phyloP scores from a whole-genome alignment of 2,888 invertebrate genomes.

The Papilio demoleus region DNA sequence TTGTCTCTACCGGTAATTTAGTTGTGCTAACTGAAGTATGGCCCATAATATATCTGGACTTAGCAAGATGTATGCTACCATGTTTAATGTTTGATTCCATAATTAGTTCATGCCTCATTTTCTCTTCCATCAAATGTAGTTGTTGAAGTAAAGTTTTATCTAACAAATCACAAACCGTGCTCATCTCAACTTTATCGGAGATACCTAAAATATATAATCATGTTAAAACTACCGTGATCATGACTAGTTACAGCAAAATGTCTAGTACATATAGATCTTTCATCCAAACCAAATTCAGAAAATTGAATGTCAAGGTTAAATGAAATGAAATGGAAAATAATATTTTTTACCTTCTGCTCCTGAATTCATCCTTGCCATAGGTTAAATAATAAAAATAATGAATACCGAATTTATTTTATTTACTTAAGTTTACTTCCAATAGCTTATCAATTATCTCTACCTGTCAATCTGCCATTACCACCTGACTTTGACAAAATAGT shows the following conservation, averaged over 20 bases:
- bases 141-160: slow-evolving; percentile 88
- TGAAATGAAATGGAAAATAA: neutral
- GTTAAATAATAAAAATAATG: too few species aligned
- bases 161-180: slow-evolving; percentile 82
- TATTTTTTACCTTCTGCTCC: neutral
- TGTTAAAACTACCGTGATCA: neutral
- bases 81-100: slow-evolving; percentile 87
- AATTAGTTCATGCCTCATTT: slow-evolving; percentile 86
- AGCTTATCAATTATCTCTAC: neutral
- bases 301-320: neutral
- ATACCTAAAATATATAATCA: slow-evolving; percentile 6
- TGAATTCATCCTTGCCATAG: neutral
- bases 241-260: neutral
- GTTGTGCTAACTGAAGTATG: slow-evolving; percentile 87
- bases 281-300: neutral
- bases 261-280: neutral
- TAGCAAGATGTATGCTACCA: slow-evolving; percentile 89
- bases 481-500: slow-evolving; percentile 1
- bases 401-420: too few species aligned
- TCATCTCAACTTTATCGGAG: slow-evolving; percentile 44
- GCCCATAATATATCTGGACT: slow-evolving; percentile 90
- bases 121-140: slow-evolving; percentile 89
- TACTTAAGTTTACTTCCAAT: neutral
- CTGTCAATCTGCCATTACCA: neutral
- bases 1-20: slow-evolving; percentile 88